Base-by-base conservation (phyloP, 2,113 vertebrate species). In the Limanda limanda region DNA sequence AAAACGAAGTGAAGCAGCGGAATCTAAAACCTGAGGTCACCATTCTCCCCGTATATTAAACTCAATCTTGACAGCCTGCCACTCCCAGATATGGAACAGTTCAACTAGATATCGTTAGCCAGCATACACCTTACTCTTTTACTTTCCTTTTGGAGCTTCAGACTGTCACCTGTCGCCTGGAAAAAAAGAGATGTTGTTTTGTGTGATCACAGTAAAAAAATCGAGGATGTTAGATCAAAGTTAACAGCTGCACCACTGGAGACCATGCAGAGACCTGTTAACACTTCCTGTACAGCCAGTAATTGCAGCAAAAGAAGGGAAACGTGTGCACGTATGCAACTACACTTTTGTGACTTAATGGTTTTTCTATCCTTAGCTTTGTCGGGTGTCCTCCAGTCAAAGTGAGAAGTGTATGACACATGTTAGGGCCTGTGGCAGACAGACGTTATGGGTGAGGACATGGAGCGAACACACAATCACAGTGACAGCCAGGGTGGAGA, bases 401-500 rank as follows among this genome's bases (percentile, higher is more conserved):
- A 70, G 20, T 14, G 58, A 71, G 15, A 21, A 52, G 54, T 70
- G 60, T 64, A 40, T 74, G 76, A 54, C 55, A 45, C 62, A 63
- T 82, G 67, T 75, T 40, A 40, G 40, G 31, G 13, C 55, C 57
- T 55, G 40, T 40, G 48, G 62, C 68, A 68, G 62, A 67, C 21
- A 83, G 52, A 73, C 62, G 63, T 23, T 42, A 52, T 47, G 69
- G 54, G 57, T 20, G 55, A 77, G 54, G 62, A 40, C 51, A 59
- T 62, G 63, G 63, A 71, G 70, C 80, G 79, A 14, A 84, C 52
- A 69, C 74, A 80, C 70, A 61, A 47, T 72, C 70, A 67, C 27
- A 81, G 40, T 71, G 23, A 78, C 78, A 76, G 88, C 71, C 67
- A 62, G 62, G 84, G 42, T 66, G 66, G 68, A 78, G 84, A 86